Evolutionary conservation across 2,797 vertebrate genomes (phyloP).

Genomic region (Heterohyrax brucei): DNA sequence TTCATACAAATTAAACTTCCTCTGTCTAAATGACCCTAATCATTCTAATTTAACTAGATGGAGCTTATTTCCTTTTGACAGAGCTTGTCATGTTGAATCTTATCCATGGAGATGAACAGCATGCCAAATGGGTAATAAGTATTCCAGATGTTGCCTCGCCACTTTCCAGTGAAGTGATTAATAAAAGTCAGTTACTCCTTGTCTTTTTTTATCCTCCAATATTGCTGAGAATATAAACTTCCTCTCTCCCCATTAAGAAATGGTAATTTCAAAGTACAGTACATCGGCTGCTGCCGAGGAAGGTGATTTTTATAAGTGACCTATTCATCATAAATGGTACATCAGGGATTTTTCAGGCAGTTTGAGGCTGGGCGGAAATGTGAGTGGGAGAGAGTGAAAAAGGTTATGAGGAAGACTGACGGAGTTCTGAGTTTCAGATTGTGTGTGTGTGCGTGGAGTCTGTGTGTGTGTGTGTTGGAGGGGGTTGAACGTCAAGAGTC

Average conservation of each 20-base stretch:
- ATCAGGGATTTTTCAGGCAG: not conserved
- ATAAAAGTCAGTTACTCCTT: conserved; percentile 84
- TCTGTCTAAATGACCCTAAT: conserved; percentile 87
- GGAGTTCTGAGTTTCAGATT: not conserved
- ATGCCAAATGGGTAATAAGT: conserved; percentile 84
- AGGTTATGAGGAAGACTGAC: not conserved
- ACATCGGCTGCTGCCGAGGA: not conserved
- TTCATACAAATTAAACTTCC: conserved; percentile 86
- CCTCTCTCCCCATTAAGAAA: conserved; percentile 67
- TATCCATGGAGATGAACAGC: conserved; percentile 75
- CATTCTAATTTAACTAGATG: conserved; percentile 87
- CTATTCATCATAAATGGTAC: not conserved
- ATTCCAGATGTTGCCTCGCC: conserved; percentile 84
- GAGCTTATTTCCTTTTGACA: conserved; percentile 83
- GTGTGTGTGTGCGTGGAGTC: not conserved
- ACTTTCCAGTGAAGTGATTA: conserved; percentile 83
- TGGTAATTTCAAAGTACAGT: conserved; percentile 61
- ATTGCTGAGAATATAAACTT: conserved; percentile 76
- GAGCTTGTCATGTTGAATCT: conserved; percentile 84
- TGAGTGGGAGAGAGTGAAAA: not conserved
- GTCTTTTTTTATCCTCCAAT: conserved; percentile 75
- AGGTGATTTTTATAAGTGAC: conserved; percentile 20
- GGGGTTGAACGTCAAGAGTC: not conserved
- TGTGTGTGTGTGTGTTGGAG: not conserved
- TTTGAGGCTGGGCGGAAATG: not conserved